Base-by-base conservation (phyloP, 2,113 vertebrate species). In the Nothobranchius kuhntae region DNA sequence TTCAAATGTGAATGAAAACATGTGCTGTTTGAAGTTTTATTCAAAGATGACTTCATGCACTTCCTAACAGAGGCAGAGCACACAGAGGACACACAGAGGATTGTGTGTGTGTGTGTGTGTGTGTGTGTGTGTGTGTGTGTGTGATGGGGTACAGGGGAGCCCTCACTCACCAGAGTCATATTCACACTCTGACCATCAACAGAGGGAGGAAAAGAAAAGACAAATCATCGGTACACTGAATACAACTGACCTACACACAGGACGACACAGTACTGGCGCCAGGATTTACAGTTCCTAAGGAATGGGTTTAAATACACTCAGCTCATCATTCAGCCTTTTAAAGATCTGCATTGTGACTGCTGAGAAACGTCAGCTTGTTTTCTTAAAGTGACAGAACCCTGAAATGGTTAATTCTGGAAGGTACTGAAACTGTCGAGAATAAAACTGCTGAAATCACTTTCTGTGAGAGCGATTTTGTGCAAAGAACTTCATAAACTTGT, bases 111-210 rank as follows among this genome's bases (percentile, higher is more conserved):
- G 38, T 48, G 38, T 40, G 6, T 40, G 38, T 40, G 38, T 40
- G 38, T 40, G 38, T 40, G 38, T 40, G 38, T 38, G 36, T 38
- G 36, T 38, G 36, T 7, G 36, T 21, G 36, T 61, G 46, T 77
- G 65, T 58, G 73, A 84, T 82, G 72, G 15, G 83, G 79, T 79
- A 80, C 80, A 71, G 74, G 65, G 71, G 80, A 66, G 63, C 82
- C 88, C 78, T 82, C 85, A 92, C 91, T 93, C 91, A 93, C 92
- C 91, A 87, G 89, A 90, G 80, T 93, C 91, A 91, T 88, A 77
- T 71, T 91, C 92, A 90, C 87, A 91, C 87, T 93, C 92, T 92
- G 90, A 86, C 75, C 88, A 91, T 71, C 85, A 89, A 80, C 63
- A 83, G 73, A 87, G 82, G 84, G 85, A 88, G 86, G 86, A 92